Evolutionary conservation across 2,888 invertebrate species (phyloP), one percentile per base, ranked within the genome.

Genomic region (Sclerodermus sp.): DNA sequence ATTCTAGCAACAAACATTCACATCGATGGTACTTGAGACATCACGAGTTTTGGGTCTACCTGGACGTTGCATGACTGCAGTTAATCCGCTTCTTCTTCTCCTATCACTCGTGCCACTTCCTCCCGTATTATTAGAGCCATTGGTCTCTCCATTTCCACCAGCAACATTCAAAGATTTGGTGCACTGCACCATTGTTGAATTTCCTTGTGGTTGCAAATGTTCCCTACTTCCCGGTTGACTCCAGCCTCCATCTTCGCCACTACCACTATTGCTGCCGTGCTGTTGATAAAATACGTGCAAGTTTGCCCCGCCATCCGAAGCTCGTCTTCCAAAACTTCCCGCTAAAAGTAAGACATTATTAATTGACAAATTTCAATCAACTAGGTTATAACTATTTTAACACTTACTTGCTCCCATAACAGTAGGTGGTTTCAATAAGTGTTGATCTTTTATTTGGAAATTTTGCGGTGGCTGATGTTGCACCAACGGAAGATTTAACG

Each of bases 221-320:
- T 83, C 83, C 64, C 82, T 79, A 55, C 82, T 82, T 36, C 81
- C 82, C 38, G 82, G 82, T 75, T 85, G 82, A 68, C 82, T 82
- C 81, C 84, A 84, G 12, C 75, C 78, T 47, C 76, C 79, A 49
- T 79, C 81, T 53, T 78, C 78, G 51, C 74, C 70, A 45, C 66
- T 73, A 49, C 68, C 68, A 36, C 66, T 66, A 45, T 68, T 70
- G 48, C 70, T 73, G 15, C 70, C 67, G 6, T 74, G 73, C 50
- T 74, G 74, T 50, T 78, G 85, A 71, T 84, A 86, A 68, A 82
- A 84, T 62, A 87, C 86, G 63, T 91, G 91, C 59, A 96, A 85
- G 81, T 96, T 94, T 47, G 96, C 95, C 49, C 96, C 96, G 64
- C 96, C 96, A 81, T 96, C 96, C 12, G 96, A 96, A 45, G 96